Conservation (phyloP, 64 coral and sea anemone genomes). For the Stylophora pistillata region DNA sequence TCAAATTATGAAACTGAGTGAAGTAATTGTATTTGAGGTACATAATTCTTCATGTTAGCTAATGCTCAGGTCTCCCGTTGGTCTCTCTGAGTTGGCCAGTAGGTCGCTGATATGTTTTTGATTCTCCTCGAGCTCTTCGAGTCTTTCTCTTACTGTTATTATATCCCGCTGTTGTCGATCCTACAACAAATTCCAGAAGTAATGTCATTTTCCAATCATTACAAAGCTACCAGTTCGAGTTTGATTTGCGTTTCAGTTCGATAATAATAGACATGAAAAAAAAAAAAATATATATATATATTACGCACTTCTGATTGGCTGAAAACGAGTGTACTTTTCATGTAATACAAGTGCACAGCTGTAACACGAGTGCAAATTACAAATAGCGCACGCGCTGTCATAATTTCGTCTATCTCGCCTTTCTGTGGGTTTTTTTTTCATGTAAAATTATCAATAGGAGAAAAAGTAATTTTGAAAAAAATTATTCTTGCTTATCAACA, state of each 20-base stretch:
- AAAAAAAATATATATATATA: too few species aligned
- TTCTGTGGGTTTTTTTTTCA: too few species aligned
- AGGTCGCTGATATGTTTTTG: conserved; percentile 58
- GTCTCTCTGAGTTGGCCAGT: conserved; percentile 27
- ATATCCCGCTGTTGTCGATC: conserved; percentile 64
- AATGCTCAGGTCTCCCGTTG: neutral
- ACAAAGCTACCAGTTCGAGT: neutral
- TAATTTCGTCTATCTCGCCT: too few species aligned
- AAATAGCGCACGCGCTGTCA: too few species aligned
- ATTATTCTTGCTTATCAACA: too few species aligned
- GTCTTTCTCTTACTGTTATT: conserved; percentile 27
- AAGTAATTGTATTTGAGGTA: neutral
- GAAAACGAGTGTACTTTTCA: too few species aligned
- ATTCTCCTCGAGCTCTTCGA: conserved; percentile 57
- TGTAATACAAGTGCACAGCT: too few species aligned
- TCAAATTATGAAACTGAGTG: neutral
- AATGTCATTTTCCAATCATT: neutral
- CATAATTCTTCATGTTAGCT: neutral
- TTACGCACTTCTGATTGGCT: too few species aligned
- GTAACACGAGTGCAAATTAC: too few species aligned
- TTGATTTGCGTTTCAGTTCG: neutral
- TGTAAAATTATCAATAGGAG: too few species aligned
- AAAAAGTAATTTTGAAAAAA: too few species aligned
- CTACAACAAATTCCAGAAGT: neutral
- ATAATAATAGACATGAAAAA: too few species aligned